These are phyloP conservation scores for Tortrix viridana DNA, from an alignment of 2,888 invertebrate genomes.

Conservation along the genomic window DNA sequence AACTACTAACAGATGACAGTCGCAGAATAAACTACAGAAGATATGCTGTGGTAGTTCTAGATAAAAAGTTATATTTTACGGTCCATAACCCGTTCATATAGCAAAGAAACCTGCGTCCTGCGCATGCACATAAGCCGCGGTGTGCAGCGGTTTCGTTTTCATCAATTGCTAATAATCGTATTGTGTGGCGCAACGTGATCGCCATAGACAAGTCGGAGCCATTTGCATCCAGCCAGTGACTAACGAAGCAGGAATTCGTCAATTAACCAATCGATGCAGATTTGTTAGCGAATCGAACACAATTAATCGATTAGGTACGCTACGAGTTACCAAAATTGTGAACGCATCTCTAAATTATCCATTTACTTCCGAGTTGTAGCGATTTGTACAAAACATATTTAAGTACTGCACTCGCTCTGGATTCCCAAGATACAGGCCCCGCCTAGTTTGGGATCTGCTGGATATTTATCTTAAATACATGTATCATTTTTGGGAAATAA, in stretches of 20 bases:
- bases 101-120: not conserved
- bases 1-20: too few species aligned
- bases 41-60: too few species aligned
- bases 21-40: too few species aligned
- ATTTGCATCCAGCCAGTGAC: constrained; percentile 50
- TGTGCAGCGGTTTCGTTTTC: constrained; percentile 39
- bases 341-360: not conserved
- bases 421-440: too few species aligned
- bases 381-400: not conserved
- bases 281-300: constrained; percentile 10
- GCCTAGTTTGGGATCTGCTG: too few species aligned
- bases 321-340: constrained; percentile 3
- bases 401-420: too few species aligned
- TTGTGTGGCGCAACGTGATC: constrained; percentile 45
- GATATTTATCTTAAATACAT: too few species aligned
- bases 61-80: too few species aligned
- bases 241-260: constrained; percentile 41
- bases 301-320: constrained; percentile 15
- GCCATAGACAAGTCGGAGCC: constrained; percentile 45
- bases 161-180: constrained; percentile 33
- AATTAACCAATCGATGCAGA: constrained; percentile 44
- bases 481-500: too few species aligned
- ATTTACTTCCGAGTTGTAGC: too few species aligned
- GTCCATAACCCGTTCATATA: too few species aligned
- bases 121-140: not conserved